Base-by-base conservation (phyloP, 2,888 invertebrate genomes). In the Mythimna lalbum region DNA sequence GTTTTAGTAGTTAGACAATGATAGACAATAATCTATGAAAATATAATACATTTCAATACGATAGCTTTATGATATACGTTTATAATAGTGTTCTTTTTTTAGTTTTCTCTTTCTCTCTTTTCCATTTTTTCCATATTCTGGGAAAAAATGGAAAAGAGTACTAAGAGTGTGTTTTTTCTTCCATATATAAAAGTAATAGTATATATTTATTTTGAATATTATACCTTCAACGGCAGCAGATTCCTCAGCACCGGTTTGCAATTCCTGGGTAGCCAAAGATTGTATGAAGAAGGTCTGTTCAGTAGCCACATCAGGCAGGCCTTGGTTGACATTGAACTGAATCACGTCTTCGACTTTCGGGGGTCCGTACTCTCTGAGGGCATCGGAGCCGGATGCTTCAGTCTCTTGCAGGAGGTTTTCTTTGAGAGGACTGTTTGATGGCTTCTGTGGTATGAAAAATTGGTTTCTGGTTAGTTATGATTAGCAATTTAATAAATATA, bases 321-420 rank as follows among this genome's bases (percentile, higher is more conserved):
- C 90, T 67, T 95, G 95, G 72, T 87, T 88, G 2, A 87, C 86
- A 7, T 89, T 76, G n/a, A 91, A 89, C 49, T 89, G 88, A n/a
- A 76, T 49, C 0, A 14, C 84, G 9, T 92, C 91, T 0, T 84
- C 82, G 0, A 88, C 89, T 53, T 95, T 95, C 9, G 96, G 96
- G 10, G 96, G 95, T 21, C 94, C 94, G 73, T 96, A 96, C 73
- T 95, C 94, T 68, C 93, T 93, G 21, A 96, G 94, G 62, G 94
- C 93, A 63, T 96, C 95, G 14, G 95, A 95, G 0, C 95, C 95
- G 33, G 96, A 95, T 3, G 95, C 93, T 68, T 94, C 95, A 0
- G 94, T 93, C 47, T 93, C 93, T 78, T 91, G 87, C 19, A 91
- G 71, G n/a, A 94, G 90, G 47, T 91, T 88, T 60, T 96, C 96